Conservation (phyloP, 1,140 invertebrate genomes). For the Nephila pilipes region DNA sequence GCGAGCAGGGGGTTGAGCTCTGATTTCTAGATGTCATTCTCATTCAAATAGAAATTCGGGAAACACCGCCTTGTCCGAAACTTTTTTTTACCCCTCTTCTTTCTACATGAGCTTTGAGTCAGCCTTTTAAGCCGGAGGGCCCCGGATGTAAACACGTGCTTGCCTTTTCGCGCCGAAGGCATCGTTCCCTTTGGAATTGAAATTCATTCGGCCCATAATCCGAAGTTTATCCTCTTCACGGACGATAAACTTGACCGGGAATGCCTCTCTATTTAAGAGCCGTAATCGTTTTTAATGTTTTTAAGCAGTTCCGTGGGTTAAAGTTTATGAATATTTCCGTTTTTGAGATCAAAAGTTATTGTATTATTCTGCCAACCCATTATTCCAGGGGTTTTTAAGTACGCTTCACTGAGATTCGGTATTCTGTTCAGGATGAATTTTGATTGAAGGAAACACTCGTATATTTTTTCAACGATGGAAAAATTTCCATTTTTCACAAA, state of each 20-base stretch:
- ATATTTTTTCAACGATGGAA: no score
- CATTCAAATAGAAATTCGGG: conserved; percentile 61
- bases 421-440: neutral
- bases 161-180: conserved; percentile 67
- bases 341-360: conserved; percentile 34
- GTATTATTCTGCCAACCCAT: neutral
- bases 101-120: conserved; percentile 31
- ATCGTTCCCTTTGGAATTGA: neutral
- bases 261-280: neutral
- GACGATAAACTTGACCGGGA: conserved; percentile 15
- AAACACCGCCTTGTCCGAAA: neutral
- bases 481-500: no score
- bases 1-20: conserved; percentile 8
- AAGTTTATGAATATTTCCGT: conserved; percentile 57
- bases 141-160: conserved; percentile 67
- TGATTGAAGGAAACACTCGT: no score
- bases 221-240: conserved; percentile 36
- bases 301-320: conserved; percentile 45
- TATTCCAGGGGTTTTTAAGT: neutral
- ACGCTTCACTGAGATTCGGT: no score
- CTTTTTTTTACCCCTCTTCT: conserved; percentile 23
- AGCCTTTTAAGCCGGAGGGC: conserved; percentile 11
- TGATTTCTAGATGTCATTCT: conserved; percentile 69
- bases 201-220: conserved; percentile 66
- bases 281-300: conserved; percentile 16